Percentiles rank a stretch among this genome's conserved stretches.
Evolutionary conservation across 2,797 vertebrate species (phyloP).

Genomic region (Oreonectes daqikongensis): DNA sequence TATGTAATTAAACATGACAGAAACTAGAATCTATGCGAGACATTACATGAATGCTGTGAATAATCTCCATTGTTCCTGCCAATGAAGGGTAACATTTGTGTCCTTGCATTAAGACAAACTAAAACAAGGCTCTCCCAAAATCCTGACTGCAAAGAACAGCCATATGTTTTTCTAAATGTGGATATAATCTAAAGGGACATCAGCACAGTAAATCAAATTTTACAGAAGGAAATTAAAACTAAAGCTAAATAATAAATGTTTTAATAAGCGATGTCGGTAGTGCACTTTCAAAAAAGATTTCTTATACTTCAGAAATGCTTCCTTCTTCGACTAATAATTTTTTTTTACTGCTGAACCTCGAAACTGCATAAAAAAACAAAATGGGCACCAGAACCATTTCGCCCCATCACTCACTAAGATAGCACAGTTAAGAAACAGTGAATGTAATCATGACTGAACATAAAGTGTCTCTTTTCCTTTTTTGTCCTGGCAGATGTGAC

Average conservation of each 20-base stretch:
- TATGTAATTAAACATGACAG: constrained; percentile 22
- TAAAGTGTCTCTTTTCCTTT: background rate
- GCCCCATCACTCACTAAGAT: constrained; percentile 1
- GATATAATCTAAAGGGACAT: background rate
- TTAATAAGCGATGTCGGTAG: constrained; percentile 4
- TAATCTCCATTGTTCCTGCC: constrained; percentile 15
- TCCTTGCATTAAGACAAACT: constrained; percentile 17
- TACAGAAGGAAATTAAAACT: constrained; percentile 28
- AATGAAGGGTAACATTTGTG: background rate
- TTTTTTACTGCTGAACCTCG: background rate
- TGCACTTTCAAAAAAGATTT: constrained; percentile 5
- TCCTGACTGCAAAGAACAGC: constrained; percentile 36
- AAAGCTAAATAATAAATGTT: constrained; percentile 19
- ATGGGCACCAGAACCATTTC: background rate
- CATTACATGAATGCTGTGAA: constrained; percentile 24
- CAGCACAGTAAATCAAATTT: constrained; percentile 35
- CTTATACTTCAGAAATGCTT: background rate
- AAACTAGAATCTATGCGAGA: constrained; percentile 9
- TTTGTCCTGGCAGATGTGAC: constrained; percentile 12
- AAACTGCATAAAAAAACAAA: background rate
- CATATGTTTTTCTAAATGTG: constrained; percentile 6
- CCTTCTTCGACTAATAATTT: background rate
- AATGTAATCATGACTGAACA: background rate
- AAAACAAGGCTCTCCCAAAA: constrained; percentile 18
- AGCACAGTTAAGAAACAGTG: background rate